These are phyloP conservation scores for Natator depressus DNA, from an alignment of 2,113 vertebrate genomes.

Conservation along the genomic window DNA sequence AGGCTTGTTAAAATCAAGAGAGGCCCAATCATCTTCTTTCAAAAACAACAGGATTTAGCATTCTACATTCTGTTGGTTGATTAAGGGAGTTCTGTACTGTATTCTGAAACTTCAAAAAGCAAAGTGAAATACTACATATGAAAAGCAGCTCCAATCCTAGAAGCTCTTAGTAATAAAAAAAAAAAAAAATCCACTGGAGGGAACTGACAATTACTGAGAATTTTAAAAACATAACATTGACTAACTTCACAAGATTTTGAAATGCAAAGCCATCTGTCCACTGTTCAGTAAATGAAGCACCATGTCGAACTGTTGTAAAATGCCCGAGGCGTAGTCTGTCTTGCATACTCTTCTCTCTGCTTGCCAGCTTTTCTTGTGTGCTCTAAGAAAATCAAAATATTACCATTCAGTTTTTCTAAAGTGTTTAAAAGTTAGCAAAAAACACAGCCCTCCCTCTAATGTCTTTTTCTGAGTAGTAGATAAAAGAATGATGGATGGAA, in stretches of 20 bases:
- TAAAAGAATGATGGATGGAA: not conserved
- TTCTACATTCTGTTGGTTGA: not conserved
- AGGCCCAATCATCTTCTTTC: slow-evolving; percentile 1
- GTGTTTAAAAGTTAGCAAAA: slow-evolving; percentile 26
- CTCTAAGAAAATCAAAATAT: slow-evolving; percentile 81
- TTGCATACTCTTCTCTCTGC: slow-evolving; percentile 99
- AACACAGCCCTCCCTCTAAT: not conserved
- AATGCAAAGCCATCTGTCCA: slow-evolving; percentile 99
- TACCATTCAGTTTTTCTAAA: slow-evolving; percentile 21
- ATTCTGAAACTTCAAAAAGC: slow-evolving; percentile 45
- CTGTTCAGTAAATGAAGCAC: slow-evolving; percentile 98
- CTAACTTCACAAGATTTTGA: slow-evolving; percentile 99
- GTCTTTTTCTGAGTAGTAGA: not conserved
- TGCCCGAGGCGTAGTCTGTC: slow-evolving; percentile 97
- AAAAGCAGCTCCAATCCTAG: slow-evolving; percentile 40
- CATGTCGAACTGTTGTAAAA: slow-evolving; percentile 98
- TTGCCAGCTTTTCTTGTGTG: slow-evolving; percentile 97
- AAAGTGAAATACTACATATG: slow-evolving; percentile 19
- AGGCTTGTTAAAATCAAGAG: not conserved
- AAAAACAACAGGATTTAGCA: not conserved
- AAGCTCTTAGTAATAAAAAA: slow-evolving; percentile 45
- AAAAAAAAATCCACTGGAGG: slow-evolving; percentile 62
- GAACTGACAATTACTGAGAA: slow-evolving; percentile 66
- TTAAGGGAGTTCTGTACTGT: not conserved
- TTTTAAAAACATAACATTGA: slow-evolving; percentile 73